Base-by-base conservation (phyloP, 1,140 invertebrate species). In the Philaenus spumarius region DNA sequence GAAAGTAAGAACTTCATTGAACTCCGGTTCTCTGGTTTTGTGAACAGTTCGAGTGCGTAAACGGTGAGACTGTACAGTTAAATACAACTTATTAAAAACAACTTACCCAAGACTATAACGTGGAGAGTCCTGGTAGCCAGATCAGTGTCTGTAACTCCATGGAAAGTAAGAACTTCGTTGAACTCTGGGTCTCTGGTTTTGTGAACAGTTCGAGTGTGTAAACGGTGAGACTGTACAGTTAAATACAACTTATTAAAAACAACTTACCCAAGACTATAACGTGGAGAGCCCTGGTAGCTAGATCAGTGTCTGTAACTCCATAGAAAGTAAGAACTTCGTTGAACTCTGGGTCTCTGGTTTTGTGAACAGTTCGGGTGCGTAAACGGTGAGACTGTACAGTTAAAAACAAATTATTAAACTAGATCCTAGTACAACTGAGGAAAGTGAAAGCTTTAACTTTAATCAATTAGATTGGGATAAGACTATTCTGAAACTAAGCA, bases 141-240 rank as follows among this genome's bases (percentile, higher is more conserved):
- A 72, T 95, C 86, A 51, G 87, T 82, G 66, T 90, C 86, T 45
- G 82, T 87, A 34, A 94, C 83, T 46, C 92, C 91, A 68, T 93
- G 90, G 73, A 95, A 96, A 46, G 89, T 89, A 5, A 96, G 72
- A 0, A 86, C 90, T 73, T 97, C 93, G 71, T 96, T 93, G 76
- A 93, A 97, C 72, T 95, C 90, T 0, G 94, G 93, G 76, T 95
- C 92, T 64, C 91, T 78, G 0, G 90, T 94, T 72, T 93, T 95
- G 71, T 92, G 89, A 0, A 95, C 86, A 0, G 92, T 95, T 72
- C 90, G 91, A 0, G 90, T 95, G 46, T 87, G 77, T 14, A 92
- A 73, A 69, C 90, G 82, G 59, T 84, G 89, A 15, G 84, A 86
- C 72, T 82, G 74, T 14, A 58, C 51, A 26, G 26, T 58, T 23